Base-by-base conservation (phyloP, 1,140 invertebrate genomes). In the Drosophila neocordata region DNA sequence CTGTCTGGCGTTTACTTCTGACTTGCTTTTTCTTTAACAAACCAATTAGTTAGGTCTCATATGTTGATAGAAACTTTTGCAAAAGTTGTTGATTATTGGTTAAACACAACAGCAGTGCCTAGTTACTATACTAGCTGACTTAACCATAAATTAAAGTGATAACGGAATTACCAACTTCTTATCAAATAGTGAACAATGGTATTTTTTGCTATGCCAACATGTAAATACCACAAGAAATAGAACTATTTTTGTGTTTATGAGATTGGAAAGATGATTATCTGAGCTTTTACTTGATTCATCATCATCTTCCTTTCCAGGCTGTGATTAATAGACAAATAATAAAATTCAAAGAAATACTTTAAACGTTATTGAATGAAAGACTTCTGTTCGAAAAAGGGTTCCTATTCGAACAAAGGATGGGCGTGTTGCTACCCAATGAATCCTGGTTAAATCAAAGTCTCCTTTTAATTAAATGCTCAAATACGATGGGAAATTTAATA, bases 391-490 rank as follows among this genome's bases (percentile, higher is more conserved):
- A 1, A 20, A n/a, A 27, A 6, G 22, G 22, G 12, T 11, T 18
- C 52, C 6, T 8, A 15, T 31, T 7, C n/a, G 8, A 34, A 15
- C 27, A 55, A 55, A 35, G 13, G 15, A 56, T 31, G 31, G 58
- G 58, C 58, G 58, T 60, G 22, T 60, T 37, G 5, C 20, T 4
- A 31, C 27, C 37, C n/a, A 11, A 7, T 60, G 22, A 9, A 22
- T 22, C 5, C 7, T 12, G 38, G 18, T 37, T 34, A 53, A 58
- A 74, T 74, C 64, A 68, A 82, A 82, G 70, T 27, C 9, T 31
- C 18, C n/a, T 7, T 38, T 44, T 55, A 70, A 70, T 70, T 70
- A 63, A 63, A 27, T 22, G 22, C 18, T 27, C 12, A 1, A 22
- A 11, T 15, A 4, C n/a, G 27, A 20, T 20, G 18, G 37, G n/a